A percentile compares a stretch with the other conserved stretches of the same genome.
These are phyloP conservation scores for Notodonta ziczac DNA, from an alignment of 2,888 invertebrate genomes.

Conservation along the genomic window DNA sequence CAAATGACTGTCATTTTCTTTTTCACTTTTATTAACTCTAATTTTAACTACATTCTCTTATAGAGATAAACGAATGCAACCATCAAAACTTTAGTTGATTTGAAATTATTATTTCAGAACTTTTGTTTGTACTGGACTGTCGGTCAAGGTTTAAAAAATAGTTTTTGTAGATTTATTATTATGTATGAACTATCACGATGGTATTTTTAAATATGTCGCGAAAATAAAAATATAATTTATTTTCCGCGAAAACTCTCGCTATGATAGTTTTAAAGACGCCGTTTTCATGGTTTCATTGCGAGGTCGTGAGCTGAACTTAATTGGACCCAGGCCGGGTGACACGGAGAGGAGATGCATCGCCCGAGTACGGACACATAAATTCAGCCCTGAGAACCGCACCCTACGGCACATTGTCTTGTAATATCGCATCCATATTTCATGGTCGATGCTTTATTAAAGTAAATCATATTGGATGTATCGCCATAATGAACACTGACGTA, in stretches of 20 bases:
- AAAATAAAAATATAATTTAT: too few relatives aligned
- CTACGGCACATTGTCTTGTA: slow-evolving; percentile 68
- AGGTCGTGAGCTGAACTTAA: slow-evolving; percentile 84
- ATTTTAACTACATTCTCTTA: background rate
- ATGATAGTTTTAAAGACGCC: slow-evolving; percentile 32
- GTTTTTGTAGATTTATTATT: too few relatives aligned
- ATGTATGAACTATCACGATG: too few relatives aligned
- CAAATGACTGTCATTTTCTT: background rate
- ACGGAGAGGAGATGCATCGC: slow-evolving; percentile 82
- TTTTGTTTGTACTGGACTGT: too few relatives aligned
- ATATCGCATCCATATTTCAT: slow-evolving; percentile 49
- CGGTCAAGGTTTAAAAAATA: too few relatives aligned
- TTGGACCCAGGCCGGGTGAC: slow-evolving; percentile 81
- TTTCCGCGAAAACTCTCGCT: too few relatives aligned
- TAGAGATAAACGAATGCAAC: too few relatives aligned
- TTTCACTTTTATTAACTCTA: background rate
- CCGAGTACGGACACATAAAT: slow-evolving; percentile 78
- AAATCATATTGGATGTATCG: slow-evolving; percentile 23
- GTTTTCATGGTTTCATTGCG: slow-evolving; percentile 48
- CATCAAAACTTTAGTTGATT: too few relatives aligned
- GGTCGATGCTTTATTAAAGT: slow-evolving; percentile 36
- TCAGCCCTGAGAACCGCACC: slow-evolving; percentile 66
- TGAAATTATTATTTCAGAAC: too few relatives aligned
- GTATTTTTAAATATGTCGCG: too few relatives aligned
- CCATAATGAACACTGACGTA: background rate